Base-by-base conservation (phyloP, 1,140 invertebrate genomes). In the Leptopilina clavipes region DNA sequence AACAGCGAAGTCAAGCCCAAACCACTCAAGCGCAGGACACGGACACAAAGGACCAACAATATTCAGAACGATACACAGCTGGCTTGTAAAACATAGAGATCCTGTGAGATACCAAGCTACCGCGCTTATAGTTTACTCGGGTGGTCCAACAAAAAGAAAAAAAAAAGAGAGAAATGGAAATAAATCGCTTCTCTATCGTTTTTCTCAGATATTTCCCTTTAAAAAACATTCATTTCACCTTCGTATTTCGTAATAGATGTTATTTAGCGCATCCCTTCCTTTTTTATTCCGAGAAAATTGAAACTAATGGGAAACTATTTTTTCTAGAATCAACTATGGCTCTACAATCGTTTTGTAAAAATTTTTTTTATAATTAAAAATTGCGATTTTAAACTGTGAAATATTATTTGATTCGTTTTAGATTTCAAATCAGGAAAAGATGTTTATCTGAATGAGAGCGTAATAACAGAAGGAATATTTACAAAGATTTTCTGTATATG, bases 41-140 rank as follows among this genome's bases (percentile, higher is more conserved):
- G 74, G 75, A 54, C 77, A 87, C 85, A 89, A 89, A 89, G 81
- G 82, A 84, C 78, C 87, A 85, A 87, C 87, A 88, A 89, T 89
- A 89, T 89, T 77, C 81, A 70, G 79, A 82, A 85, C 85, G 84
- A 87, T 87, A 85, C 83, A 86, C 87, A 88, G 87, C 87, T 89
- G 88, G 82, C 86, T 87, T 88, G 86, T 90, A 89, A 89, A 90
- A 89, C 87, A 90, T 78, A 84, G 83, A 89, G 87, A 90, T 90
- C 85, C 86, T 79, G 89, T 85, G 85, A 90, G 88, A 89, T 89
- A 86, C 83, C 78, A 74, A 72, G 77, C 77, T 82, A 83, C 79
- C 81, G 81, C 76, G 79, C 76, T 78, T 79, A 78, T 83, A 75
- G 78, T 73, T n/a, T 80, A 72, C 73, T 81, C 76, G 73, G 76